Evolutionary conservation across 2,888 invertebrate species (phyloP).

Genomic region (Caenorhabditis wallacei): DNA sequence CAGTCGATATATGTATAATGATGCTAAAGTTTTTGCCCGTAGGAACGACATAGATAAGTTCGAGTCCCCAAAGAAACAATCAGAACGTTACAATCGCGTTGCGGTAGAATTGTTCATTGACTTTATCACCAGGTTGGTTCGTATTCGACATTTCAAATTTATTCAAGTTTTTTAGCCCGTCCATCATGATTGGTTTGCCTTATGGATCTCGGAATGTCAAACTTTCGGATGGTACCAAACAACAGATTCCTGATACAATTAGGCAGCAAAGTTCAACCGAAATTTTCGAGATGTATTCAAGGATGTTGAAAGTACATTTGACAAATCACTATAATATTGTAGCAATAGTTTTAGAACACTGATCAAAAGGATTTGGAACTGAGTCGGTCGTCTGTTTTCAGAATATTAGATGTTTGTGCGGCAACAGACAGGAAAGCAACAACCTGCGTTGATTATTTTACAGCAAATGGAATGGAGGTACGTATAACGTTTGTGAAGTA

Average conservation of each 20-base stretch:
- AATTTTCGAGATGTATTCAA: background rate
- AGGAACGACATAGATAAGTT: no score
- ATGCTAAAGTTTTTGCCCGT: no score
- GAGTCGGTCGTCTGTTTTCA: background rate
- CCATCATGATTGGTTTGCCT: slow-evolving; percentile 3
- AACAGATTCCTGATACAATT: background rate
- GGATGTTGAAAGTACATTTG: no score
- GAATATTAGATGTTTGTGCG: background rate
- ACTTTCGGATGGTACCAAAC: background rate
- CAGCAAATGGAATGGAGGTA: slow-evolving; percentile 16
- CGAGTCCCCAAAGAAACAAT: no score
- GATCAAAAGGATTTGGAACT: background rate
- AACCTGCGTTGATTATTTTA: slow-evolving; percentile 25
- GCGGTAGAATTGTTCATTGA: background rate
- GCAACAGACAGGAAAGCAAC: background rate
- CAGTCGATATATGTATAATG: background rate
- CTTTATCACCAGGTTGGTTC: slow-evolving; percentile 1
- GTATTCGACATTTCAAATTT: no score
- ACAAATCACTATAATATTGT: no score
- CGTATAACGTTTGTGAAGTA: no score
- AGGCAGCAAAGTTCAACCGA: background rate
- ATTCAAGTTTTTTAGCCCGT: background rate
- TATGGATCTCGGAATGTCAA: background rate
- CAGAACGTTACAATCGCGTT: background rate
- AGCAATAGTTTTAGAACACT: background rate